Evolutionary conservation across 2,797 vertebrate species (phyloP), one percentile per base, ranked within the genome.

Genomic region (Sebastolobus altivelis): DNA sequence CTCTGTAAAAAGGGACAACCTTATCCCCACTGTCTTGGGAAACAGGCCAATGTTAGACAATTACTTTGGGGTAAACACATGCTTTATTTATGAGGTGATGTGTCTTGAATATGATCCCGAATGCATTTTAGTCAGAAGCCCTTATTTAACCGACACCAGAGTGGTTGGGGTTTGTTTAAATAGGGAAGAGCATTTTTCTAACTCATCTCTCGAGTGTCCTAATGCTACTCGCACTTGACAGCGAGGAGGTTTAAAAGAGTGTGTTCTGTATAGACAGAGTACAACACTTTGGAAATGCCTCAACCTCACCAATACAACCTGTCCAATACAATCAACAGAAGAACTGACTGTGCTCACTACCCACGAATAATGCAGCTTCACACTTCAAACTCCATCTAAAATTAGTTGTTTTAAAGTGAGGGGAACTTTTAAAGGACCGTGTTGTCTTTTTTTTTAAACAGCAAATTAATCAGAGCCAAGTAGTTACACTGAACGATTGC

Each of bases 391-490:
- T 56, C 22, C 8, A 29, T 75, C 81, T 80, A 67, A 82, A 74
- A 84, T 82, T 11, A 38, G 49, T 59, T 61, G 62, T 33, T 79
- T 81, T 61, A 46, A 72, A 73, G 62, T 20, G 29, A 69, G 11
- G 6, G 56, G 11, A 76, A 84, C 67, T 70, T 84, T 86, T 86
- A 61, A 76, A 83, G 74, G 74, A 71, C 71, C 56, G 18, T 75
- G 46, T 58, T 75, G 59, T 73, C 10, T 79, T 66, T 60, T 66
- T 63, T 63, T 79, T 59, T 14, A 31, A 70, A 61, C 61, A 70
- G 71, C 31, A 67, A 85, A 81, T 79, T 87, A 77, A 85, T 87
- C 65, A 85, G 65, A 82, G 79, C 71, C 72, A 81, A 72, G 68
- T 75, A 59, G 49, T 80, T 75, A 59, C 27, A 55, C 12, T 77